Base-by-base conservation (phyloP, 2,113 vertebrate genomes). In the Aviceda subcristata region DNA sequence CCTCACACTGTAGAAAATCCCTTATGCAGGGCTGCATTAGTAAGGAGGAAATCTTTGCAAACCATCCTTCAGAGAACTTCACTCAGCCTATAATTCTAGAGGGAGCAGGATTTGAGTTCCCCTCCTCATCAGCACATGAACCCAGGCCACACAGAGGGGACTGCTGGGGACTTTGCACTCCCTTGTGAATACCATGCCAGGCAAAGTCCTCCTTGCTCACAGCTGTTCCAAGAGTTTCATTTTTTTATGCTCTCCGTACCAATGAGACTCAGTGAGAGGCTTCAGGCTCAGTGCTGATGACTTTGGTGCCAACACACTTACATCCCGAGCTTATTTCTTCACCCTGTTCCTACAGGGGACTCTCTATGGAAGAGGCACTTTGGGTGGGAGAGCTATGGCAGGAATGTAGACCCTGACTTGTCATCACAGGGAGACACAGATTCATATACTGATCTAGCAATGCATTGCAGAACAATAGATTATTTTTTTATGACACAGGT, bases 81-180 rank as follows among this genome's bases (percentile, higher is more conserved):
- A 69, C 20, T 15, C 8, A 50, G 50, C 7, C 29, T 56, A 0
- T 68, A n/a, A 30, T 41, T 69, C 69, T n/a, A 27, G 10, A 72
- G 15, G 27, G 10, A 83, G 15, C 9, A 34, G 27, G 51, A 64
- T 94, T 48, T 85, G 43, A 78, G 48, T 56, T 6, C 7, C 9
- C 9, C 38, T 57, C 38, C 23, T 45, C 74, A 51, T 18, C 51
- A 91, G 43, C 2, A 0, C 12, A 12, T 6, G 46, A 89, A 57
- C 9, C 8, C 51, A 43, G 10, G 19, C 39, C 67, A 43, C 0
- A 0, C 4, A 21, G 29, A 84, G 24, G 60, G 50, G 13, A 14
- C 17, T 32, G 1, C 51, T 8, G 38, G 23, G 34, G n/a, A 82
- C 36, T 43, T 26, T 18, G 39, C 57, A 34, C 9, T 84, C 84